Conservation (phyloP, 2,113 vertebrate genomes). For the Petrocephalus zakoni region DNA sequence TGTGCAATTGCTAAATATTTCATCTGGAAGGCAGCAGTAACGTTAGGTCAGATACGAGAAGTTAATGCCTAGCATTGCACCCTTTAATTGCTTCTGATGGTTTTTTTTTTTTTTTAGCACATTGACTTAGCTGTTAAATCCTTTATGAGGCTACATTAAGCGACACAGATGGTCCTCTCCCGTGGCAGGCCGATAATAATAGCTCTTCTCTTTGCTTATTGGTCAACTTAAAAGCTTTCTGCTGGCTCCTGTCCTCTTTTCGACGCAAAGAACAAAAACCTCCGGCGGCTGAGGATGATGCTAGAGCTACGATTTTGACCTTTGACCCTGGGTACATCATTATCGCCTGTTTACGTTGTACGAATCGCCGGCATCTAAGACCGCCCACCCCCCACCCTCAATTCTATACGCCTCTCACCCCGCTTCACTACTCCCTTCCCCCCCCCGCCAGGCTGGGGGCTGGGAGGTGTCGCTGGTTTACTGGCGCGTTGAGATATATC, state of each 20-base stretch:
- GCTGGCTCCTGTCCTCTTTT: slow-evolving; percentile 40
- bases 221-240: slow-evolving; percentile 45
- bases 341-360: slow-evolving; percentile 60
- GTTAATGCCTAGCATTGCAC: slow-evolving; percentile 24
- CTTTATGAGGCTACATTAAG: slow-evolving; percentile 47
- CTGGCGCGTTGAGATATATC: slow-evolving; percentile 52
- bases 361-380: slow-evolving; percentile 57
- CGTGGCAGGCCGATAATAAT: slow-evolving; percentile 57
- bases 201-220: slow-evolving; percentile 41
- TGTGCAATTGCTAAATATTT: background rate
- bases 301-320: slow-evolving; percentile 62
- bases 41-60: background rate
- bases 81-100: slow-evolving; percentile 44
- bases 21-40: background rate
- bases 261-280: slow-evolving; percentile 53
- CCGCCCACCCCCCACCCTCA: background rate
- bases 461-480: slow-evolving; percentile 35
- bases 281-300: slow-evolving; percentile 53
- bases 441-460: slow-evolving; percentile 16
- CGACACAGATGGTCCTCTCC: slow-evolving; percentile 59
- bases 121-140: slow-evolving; percentile 48
- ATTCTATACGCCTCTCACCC: slow-evolving; percentile 23
- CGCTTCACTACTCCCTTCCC: slow-evolving; percentile 14
- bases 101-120: slow-evolving; percentile 52
- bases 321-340: slow-evolving; percentile 52